Base-by-base conservation (phyloP, 1,140 invertebrate genomes). In the Orussus abietinus region DNA sequence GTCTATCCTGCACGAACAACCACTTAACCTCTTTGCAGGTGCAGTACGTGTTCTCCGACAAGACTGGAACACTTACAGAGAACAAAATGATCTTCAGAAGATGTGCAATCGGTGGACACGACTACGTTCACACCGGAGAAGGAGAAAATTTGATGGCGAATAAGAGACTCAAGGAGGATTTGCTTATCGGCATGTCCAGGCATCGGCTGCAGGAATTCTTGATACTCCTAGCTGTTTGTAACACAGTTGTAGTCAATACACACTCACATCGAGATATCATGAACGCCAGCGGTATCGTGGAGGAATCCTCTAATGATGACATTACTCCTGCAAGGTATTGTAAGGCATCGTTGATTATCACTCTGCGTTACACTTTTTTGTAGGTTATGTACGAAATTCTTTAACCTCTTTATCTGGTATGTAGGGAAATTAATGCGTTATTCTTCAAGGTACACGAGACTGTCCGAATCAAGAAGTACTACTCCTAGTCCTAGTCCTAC, bases 41-140 rank as follows among this genome's bases (percentile, higher is more conserved):
- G 17, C 88, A 94, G 59, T 97, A 97, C 63, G 80, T 98, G 31
- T 97, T 98, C 75, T 96, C 90, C 6, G 96, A 98, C 66, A 98
- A 98, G 69, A 98, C 95, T 2, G 95, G 96, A 4, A 98, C 95
- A 2, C 72, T 98, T 11, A 98, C 96, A 5, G 94, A 98, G 69
- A 98, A 98, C 66, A 89, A 92, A 69, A 98, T 98, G 95, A 80
- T 96, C 42, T 98, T 98, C 67, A 77, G 90, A 29, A 77, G 88
- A 32, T 97, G 94, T 66, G 83, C 87, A 0, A 86, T 98, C 9
- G 86, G 82, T 15, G 92, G 91, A 0, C 80, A 88, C 4, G 92
- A 97, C 69, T 97, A 94, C 53, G 84, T 86, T 53, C 89, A 92
- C 64, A 79, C 81, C 14, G 78, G 83, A 3, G 79, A 83, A 1